phyloP scores from a whole-genome alignment of 2,797 vertebrate species.

The Tokudaia muenninki region DNA sequence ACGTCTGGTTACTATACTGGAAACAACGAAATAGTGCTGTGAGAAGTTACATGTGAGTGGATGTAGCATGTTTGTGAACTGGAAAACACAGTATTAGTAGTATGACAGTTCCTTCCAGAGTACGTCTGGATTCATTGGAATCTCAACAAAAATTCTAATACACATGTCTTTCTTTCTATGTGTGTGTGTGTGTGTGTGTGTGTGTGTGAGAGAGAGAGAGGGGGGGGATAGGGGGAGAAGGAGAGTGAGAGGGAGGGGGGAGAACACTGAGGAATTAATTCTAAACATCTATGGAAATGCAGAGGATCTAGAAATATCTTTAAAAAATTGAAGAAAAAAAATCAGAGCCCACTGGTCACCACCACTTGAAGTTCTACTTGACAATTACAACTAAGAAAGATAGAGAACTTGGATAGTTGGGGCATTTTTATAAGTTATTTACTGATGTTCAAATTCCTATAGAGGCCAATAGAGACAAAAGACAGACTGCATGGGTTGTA shows the following conservation, averaged over 20 bases:
- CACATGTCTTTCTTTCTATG: not conserved
- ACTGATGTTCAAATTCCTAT: not conserved
- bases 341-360: not conserved
- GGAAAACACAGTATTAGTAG: conserved; percentile 15
- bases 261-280: not conserved
- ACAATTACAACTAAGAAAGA: not conserved
- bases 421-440: not conserved
- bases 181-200: not conserved
- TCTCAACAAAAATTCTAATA: conserved; percentile 26
- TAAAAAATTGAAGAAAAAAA: conserved; percentile 11
- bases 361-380: not conserved
- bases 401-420: not conserved
- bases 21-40: not conserved
- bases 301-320: not conserved
- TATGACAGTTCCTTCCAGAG: not conserved
- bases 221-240: not conserved
- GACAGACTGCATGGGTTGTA: not conserved
- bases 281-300: not conserved
- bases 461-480: not conserved
- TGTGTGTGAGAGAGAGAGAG: not conserved
- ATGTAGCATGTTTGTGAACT: not conserved
- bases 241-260: not conserved
- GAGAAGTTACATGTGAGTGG: conserved; percentile 12
- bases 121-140: not conserved
- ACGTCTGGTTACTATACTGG: not conserved